Percentiles rank a stretch among this genome's conserved stretches.
Evolutionary conservation across 2,888 invertebrate species (phyloP).

Genomic region (Chromoteleia sp.): DNA sequence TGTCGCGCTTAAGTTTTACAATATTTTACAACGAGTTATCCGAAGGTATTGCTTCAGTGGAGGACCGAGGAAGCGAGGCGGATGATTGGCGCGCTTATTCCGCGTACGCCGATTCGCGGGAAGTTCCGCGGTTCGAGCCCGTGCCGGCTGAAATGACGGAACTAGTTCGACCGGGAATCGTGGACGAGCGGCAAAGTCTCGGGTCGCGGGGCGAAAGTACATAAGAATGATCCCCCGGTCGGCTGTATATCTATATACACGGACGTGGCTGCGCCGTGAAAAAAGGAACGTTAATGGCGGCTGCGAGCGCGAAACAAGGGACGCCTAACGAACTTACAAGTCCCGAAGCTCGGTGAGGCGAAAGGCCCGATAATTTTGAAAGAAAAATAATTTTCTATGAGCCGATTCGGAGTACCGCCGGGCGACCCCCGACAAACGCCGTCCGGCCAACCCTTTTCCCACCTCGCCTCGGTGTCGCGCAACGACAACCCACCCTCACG

Average conservation of each 20-base stretch:
- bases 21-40: slow-evolving; percentile 51
- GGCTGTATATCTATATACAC: slow-evolving; percentile 62
- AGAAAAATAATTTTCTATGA: slow-evolving; percentile 83
- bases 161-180: slow-evolving; percentile 56
- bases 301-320: slow-evolving; percentile 80
- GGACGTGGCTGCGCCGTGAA: slow-evolving; percentile 67
- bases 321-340: slow-evolving; percentile 82
- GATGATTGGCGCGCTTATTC: slow-evolving; percentile 22
- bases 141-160: slow-evolving; percentile 15
- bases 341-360: slow-evolving; percentile 73
- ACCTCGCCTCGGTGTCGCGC: slow-evolving; percentile 35
- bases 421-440: slow-evolving; percentile 54
- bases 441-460: slow-evolving; percentile 42
- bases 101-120: slow-evolving; percentile 10
- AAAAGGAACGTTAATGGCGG: slow-evolving; percentile 77
- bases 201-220: slow-evolving; percentile 55
- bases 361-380: slow-evolving; percentile 81
- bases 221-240: slow-evolving; percentile 65
- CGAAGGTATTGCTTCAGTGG: slow-evolving; percentile 47
- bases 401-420: slow-evolving; percentile 70
- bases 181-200: slow-evolving; percentile 59
- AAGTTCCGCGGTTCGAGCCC: slow-evolving; percentile 17
- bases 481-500: slow-evolving; percentile 35
- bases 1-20: slow-evolving; percentile 38
- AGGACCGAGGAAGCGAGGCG: slow-evolving; percentile 32